Evolutionary conservation across 2,113 vertebrate species (phyloP), one percentile per base, ranked within the genome.

Genomic region (Apus apus): DNA sequence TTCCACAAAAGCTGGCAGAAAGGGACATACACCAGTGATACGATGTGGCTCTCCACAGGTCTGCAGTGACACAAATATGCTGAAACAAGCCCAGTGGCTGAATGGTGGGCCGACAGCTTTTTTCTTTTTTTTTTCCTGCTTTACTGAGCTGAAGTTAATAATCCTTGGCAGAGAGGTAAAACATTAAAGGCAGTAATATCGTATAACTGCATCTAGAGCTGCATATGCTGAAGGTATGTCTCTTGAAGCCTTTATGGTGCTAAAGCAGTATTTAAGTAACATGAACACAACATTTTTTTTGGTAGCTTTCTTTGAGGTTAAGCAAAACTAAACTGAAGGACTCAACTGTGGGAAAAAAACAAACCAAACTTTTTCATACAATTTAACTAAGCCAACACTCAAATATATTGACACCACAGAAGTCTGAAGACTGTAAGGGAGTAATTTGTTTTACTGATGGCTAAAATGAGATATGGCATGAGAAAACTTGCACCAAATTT

Each of bases 211-310:
- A 91, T 36, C 1, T 34, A 38, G n/a, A 91, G 34, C 22, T 51
- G 7, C 29, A 17, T 36, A 19, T 0, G 21, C 30, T 0, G 2
- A 80, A 13, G 11, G 13, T 18, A 18, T 4, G 5, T 23, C 9
- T 85, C 61, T 18, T 1, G 0, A 74, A 78, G 48, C 2, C 45
- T 11, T 85, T 17, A 11, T 0, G 3, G 30, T 53, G 26, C 61
- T 83, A 76, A 68, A 65, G 15, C 4, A 53, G 19, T 14, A 30
- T 53, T 79, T 54, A 71, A 57, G 54, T 40, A 48, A 36, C 0
- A 15, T 2, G 6, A 64, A 57, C 11, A 30, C 15, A 38, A 25
- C 4, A 11, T 19, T 29, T 58, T 62, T 80, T 58, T 62, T 80
- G 38, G 13, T 5, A 34, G 9, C 2, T 5, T 68, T 67, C 20